Evolutionary conservation across 2,113 vertebrate species (phyloP), one percentile per base, ranked within the genome.

Genomic region (Ancistrus triradiatus): DNA sequence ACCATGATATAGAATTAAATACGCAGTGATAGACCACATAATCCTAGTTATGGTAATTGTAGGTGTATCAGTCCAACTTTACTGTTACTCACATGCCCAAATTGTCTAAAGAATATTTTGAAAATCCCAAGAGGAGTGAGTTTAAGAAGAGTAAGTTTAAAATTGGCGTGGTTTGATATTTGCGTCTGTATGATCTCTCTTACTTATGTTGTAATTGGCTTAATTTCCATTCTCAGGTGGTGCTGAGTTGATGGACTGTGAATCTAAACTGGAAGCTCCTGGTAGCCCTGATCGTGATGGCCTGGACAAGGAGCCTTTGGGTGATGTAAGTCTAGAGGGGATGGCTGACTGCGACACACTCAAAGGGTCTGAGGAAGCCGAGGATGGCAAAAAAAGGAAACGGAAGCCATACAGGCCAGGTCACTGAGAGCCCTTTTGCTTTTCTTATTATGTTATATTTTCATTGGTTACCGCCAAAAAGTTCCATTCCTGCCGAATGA

Each of bases 351-450:
- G 90, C 64, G 95, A 97, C n/a, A n/a, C n/a, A n/a, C n/a, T n/a
- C n/a, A 98, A 97, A 80, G 92, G 87, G 43, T 60, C 60, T n/a
- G 95, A 96, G 35, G 95, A 98, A 50, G 85, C 81, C 0, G 94
- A 96, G 4, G 95, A 98, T n/a, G 85, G 89, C 75, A 98, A 98
- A 79, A 98, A 98, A 70, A 90, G 93, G 79, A 98, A 99, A 55
- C 85, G 95, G 24, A 99, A 99, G 72, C 96, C 95, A 0, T 99
- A 98, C 73, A 87, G 96, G 33, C 96, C 96, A 1, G 96, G 96
- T 98, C 74, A 73, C 8, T 8, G 3, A 5, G 5, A 3, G 0
- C 13, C 5, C 22, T 3, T 2, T 21, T 2, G 18, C 1, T 15
- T 24, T 48, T 37, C 11, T 31, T 6, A n/a, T n/a, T 37, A 19